Base-by-base conservation (phyloP, 2,797 vertebrate species). In the Thamnophis elegans region DNA sequence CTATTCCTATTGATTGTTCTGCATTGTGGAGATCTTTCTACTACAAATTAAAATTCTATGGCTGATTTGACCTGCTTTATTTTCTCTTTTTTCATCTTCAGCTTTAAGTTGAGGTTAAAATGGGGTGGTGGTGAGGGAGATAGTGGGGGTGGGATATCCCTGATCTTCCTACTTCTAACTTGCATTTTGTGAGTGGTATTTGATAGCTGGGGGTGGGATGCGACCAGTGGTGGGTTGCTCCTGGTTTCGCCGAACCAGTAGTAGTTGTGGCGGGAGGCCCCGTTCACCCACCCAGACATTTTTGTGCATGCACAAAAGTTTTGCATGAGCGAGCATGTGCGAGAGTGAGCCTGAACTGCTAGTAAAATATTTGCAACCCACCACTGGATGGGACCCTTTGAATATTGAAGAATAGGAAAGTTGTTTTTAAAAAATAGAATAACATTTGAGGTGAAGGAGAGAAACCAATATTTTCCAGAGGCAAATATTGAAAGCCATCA, bases 31-130 rank as follows among this genome's bases (percentile, higher is more conserved):
- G 86, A 51, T 68, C 4, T 94, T 93, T 91, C 58, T 6, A 16
- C 65, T 93, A 65, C 26, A 94, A 94, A 92, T 59, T 1, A 93
- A 93, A 93, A 92, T 82, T 86, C 88, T 91, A 0, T 85, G 51
- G 2, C 42, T 65, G 78, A 89, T 94, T 94, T 94, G 90, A 3
- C 78, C 78, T 13, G 82, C 65, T 58, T 93, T 4, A 85, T 90
- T 94, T 25, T 32, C 5, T 58, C 25, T 55, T 36, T 28, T 59
- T 18, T 28, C 20, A 73, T 20, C 60, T 58, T 93, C 62, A 91
- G n/a, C 85, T 11, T 55, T 56, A 93, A 51, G 58, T 13, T 68
- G 47, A 32, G 26, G 78, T 62, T 65, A 54, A 86, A 68, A 26
- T 14, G 88, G 95, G 92, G 0, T 95, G 92, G 0, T 8, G 65